Evolutionary conservation across 1,140 invertebrate species (phyloP).

Genomic region (Andricus grossulariae): DNA sequence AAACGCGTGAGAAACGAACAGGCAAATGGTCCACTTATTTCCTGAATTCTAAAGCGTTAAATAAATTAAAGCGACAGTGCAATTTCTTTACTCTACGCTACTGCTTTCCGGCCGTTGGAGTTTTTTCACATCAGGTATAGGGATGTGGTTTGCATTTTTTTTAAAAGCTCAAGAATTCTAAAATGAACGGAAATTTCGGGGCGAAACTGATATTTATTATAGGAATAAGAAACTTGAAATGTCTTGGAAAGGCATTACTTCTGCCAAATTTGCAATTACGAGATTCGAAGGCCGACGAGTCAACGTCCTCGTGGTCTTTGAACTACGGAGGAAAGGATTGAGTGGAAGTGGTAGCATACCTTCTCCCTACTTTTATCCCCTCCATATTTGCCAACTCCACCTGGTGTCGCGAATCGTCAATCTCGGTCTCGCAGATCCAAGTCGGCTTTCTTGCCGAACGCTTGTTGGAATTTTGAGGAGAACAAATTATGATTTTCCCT

Average conservation of each 20-base stretch:
- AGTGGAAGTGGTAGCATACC: conserved; percentile 45
- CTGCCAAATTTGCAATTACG: conserved; percentile 56
- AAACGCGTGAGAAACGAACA: background rate
- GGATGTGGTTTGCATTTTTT: too few relatives aligned
- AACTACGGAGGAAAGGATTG: conserved; percentile 41
- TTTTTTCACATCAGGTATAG: too few relatives aligned
- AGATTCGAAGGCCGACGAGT: conserved; percentile 63
- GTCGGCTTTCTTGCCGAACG: conserved; percentile 38
- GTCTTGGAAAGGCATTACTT: conserved; percentile 41
- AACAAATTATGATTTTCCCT: too few relatives aligned
- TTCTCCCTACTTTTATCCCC: conserved; percentile 32
- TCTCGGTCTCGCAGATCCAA: conserved; percentile 48
- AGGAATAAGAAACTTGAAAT: conserved; percentile 38
- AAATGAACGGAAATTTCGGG: conserved; percentile 29
- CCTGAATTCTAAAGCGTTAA: background rate
- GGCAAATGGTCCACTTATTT: background rate
- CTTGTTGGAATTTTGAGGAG: background rate
- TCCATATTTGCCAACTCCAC: conserved; percentile 32
- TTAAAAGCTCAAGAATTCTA: too few relatives aligned
- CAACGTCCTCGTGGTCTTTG: conserved; percentile 69
- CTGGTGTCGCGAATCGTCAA: conserved; percentile 47
- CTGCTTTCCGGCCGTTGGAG: too few relatives aligned
- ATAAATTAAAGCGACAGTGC: background rate
- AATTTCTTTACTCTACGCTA: background rate
- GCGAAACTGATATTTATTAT: conserved; percentile 26